These are phyloP conservation scores for Hybos culiciformis DNA, from an alignment of 2,888 invertebrate species.

Conservation along the genomic window DNA sequence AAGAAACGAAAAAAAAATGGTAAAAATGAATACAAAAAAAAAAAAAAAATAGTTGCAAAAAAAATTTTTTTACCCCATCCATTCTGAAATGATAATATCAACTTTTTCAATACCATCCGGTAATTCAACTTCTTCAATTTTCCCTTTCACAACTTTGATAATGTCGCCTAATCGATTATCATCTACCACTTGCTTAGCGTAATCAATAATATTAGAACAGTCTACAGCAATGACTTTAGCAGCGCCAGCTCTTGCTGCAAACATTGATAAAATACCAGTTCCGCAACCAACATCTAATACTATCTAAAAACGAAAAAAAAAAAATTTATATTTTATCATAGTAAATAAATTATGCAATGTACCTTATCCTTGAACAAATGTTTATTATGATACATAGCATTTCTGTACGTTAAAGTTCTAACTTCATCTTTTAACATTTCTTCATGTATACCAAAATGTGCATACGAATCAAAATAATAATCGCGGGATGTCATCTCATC, in stretches of 20 bases:
- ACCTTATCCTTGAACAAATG: constrained; percentile 87
- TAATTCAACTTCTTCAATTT: constrained; percentile 89
- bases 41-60: neutral
- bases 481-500: constrained; percentile 99
- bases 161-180: constrained; percentile 66
- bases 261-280: constrained; percentile 98
- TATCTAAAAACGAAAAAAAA: constrained; percentile 33
- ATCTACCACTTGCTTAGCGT: constrained; percentile 88
- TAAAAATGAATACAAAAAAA: too few relatives aligned
- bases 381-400: constrained; percentile 99
- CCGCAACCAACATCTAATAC: constrained; percentile 98
- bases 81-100: constrained; percentile 77
- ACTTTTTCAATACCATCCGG: constrained; percentile 84
- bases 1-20: too few relatives aligned
- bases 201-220: constrained; percentile 96
- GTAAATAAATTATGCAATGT: constrained; percentile 15
- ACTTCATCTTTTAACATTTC: constrained; percentile 99
- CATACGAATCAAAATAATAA: constrained; percentile 99
- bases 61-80: constrained; percentile 58
- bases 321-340: neutral
- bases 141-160: constrained; percentile 73
- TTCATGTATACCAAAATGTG: constrained; percentile 99
- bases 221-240: constrained; percentile 91
- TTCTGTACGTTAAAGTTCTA: constrained; percentile 92
- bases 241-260: constrained; percentile 98